A percentile compares a stretch with the other conserved stretches of the same genome.
phyloP scores from a whole-genome alignment of 1,140 invertebrate genomes.

The Matsumurasca onukii region DNA sequence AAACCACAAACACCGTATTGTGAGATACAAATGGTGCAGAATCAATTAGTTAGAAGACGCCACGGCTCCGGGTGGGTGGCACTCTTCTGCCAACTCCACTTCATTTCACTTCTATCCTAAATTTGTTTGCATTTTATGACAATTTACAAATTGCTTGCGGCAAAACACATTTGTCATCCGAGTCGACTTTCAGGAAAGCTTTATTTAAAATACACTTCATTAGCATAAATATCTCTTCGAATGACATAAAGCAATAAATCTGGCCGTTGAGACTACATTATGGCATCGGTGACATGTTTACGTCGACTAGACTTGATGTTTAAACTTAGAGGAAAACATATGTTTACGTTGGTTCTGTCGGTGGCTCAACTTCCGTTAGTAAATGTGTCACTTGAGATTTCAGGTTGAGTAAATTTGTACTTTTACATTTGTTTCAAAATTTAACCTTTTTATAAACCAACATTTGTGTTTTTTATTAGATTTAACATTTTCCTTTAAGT shows the following conservation, averaged over 20 bases:
- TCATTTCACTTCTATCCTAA: constrained; percentile 17
- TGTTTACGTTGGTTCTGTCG: constrained; percentile 5
- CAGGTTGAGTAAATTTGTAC: no score
- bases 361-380: no score
- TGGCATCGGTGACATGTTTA: constrained; percentile 14
- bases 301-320: not conserved
- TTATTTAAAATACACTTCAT: constrained; percentile 14
- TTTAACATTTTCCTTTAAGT: no score
- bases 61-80: constrained; percentile 15
- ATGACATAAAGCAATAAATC: constrained; percentile 9
- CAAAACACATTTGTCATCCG: not conserved
- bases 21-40: constrained; percentile 10
- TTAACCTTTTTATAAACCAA: no score
- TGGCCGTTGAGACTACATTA: constrained; percentile 3
- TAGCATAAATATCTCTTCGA: not conserved
- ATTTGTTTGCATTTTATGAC: constrained; percentile 25
- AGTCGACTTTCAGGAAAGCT: not conserved
- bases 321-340: not conserved
- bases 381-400: no score
- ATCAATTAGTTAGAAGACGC: constrained; percentile 16
- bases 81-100: constrained; percentile 1
- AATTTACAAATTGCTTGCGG: constrained; percentile 18
- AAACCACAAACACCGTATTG: constrained; percentile 7
- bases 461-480: no score
- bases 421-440: no score